A percentile compares a stretch with the other conserved stretches of the same genome.
These are phyloP conservation scores for Lochmaea crataegi DNA, from an alignment of 2,888 invertebrate genomes.

Conservation along the genomic window DNA sequence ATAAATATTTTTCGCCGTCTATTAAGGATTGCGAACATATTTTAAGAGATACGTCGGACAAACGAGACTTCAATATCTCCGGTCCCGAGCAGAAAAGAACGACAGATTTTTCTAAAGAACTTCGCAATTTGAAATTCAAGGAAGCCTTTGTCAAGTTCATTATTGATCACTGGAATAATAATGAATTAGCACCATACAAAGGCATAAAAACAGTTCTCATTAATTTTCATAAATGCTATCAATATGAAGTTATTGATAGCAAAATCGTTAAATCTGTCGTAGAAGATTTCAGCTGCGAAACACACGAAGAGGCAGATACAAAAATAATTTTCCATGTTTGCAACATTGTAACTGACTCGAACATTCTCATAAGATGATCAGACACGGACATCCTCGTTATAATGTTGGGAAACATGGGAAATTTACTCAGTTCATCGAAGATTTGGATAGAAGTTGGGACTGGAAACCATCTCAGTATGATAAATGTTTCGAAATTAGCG, in stretches of 20 bases:
- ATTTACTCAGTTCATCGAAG: no score
- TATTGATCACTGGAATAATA: no score
- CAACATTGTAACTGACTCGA: not conserved
- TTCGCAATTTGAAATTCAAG: no score
- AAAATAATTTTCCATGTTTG: not conserved
- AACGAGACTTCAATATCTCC: not conserved
- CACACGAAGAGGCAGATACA: not conserved
- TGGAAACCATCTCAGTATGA: not conserved
- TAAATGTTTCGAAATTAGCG: not conserved
- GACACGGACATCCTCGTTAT: not conserved
- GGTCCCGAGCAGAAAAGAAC: not conserved
- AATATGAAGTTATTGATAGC: not conserved
- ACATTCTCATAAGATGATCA: not conserved
- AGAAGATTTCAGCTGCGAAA: not conserved
- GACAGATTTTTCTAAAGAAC: not conserved
- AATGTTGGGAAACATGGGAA: not conserved
- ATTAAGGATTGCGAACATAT: slow-evolving; percentile 16
- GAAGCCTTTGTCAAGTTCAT: no score
- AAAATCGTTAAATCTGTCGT: not conserved
- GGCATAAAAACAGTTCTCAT: no score
- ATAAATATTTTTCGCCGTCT: slow-evolving; percentile 14
- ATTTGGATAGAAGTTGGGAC: no score
- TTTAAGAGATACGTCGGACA: no score
- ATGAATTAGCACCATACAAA: no score
- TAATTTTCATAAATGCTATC: not conserved